A percentile compares a stretch with the other conserved stretches of the same genome.
Evolutionary conservation across 2,888 invertebrate genomes (phyloP).

Genomic region (Cantharis lateralis): DNA sequence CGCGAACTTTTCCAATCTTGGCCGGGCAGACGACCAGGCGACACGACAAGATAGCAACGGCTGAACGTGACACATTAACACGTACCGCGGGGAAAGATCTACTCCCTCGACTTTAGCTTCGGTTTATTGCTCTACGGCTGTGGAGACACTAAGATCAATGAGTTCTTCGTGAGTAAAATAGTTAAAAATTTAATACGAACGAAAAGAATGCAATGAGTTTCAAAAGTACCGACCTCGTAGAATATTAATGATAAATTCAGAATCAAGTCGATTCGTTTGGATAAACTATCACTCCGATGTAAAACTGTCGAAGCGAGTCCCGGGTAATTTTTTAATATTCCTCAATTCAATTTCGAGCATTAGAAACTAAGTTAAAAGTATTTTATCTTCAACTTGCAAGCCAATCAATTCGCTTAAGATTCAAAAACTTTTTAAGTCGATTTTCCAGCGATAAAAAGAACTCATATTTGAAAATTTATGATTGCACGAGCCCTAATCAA

Average conservation of each 20-base stretch:
- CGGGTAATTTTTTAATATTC: slow-evolving; percentile 9
- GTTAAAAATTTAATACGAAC: slow-evolving; percentile 49
- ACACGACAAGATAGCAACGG: slow-evolving; percentile 46
- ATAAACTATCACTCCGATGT: not conserved
- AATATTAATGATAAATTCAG: slow-evolving; percentile 31
- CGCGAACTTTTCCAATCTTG: slow-evolving; percentile 53
- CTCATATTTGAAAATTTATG: slow-evolving; percentile 15
- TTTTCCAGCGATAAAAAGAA: slow-evolving; percentile 24
- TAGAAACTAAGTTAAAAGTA: slow-evolving; percentile 43
- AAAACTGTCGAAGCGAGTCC: slow-evolving; percentile 1
- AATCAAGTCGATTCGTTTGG: slow-evolving; percentile 6
- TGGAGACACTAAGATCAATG: slow-evolving; percentile 47
- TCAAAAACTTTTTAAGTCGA: slow-evolving; percentile 41
- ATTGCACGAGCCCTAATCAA: not conserved
- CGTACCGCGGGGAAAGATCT: slow-evolving; percentile 41
- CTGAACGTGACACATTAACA: slow-evolving; percentile 56
- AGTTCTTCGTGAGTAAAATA: slow-evolving; percentile 48
- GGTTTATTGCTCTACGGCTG: slow-evolving; percentile 39
- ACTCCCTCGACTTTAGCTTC: slow-evolving; percentile 27
- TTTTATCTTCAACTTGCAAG: slow-evolving; percentile 47
- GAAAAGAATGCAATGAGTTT: slow-evolving; percentile 35
- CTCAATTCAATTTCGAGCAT: slow-evolving; percentile 39
- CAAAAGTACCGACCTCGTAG: slow-evolving; percentile 26
- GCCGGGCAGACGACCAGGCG: slow-evolving; percentile 42
- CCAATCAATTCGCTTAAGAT: slow-evolving; percentile 50